phyloP scores from a whole-genome alignment of 1,140 invertebrate species.

The Drosophila nikananu region DNA sequence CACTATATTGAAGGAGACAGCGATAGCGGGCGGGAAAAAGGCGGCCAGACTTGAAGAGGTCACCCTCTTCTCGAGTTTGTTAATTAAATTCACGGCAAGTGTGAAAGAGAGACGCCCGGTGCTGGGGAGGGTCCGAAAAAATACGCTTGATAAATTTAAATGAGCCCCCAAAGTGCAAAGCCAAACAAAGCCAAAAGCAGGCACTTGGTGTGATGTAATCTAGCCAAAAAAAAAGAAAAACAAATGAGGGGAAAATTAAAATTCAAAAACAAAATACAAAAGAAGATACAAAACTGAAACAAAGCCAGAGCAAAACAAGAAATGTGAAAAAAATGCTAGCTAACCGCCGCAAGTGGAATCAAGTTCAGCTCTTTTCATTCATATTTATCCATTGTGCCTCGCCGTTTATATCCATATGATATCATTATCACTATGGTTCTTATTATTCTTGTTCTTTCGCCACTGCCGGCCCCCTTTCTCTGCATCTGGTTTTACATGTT shows the following conservation, averaged over 20 bases:
- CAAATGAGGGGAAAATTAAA: conserved; percentile 1
- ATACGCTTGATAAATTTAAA: conserved; percentile 59
- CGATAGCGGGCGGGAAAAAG: background rate
- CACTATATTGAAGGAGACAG: conserved; percentile 18
- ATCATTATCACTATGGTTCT: conserved; percentile 53
- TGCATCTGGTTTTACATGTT: conserved; percentile 40
- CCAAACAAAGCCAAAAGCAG: conserved; percentile 21
- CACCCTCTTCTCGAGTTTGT: conserved; percentile 53
- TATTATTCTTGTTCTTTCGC: conserved; percentile 34
- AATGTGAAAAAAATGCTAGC: conserved; percentile 26
- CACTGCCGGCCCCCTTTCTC: conserved; percentile 5
- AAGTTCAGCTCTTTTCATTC: conserved; percentile 45
- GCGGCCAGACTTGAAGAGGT: conserved; percentile 13
- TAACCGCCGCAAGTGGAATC: conserved; percentile 18
- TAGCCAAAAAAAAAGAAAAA: conserved; percentile 11
- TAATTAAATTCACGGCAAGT: conserved; percentile 64
- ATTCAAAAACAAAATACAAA: conserved; percentile 14
- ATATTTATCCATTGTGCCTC: conserved; percentile 9
- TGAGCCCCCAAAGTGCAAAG: conserved; percentile 32
- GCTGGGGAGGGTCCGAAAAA: conserved; percentile 8
- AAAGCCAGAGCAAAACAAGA: conserved; percentile 30
- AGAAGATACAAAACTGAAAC: conserved; percentile 24
- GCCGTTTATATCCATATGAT: conserved; percentile 51
- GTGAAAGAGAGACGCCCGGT: conserved; percentile 17
- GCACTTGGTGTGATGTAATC: conserved; percentile 35